These are phyloP conservation scores for Psix sp. DNA, from an alignment of 1,140 invertebrate species.

Conservation along the genomic window DNA sequence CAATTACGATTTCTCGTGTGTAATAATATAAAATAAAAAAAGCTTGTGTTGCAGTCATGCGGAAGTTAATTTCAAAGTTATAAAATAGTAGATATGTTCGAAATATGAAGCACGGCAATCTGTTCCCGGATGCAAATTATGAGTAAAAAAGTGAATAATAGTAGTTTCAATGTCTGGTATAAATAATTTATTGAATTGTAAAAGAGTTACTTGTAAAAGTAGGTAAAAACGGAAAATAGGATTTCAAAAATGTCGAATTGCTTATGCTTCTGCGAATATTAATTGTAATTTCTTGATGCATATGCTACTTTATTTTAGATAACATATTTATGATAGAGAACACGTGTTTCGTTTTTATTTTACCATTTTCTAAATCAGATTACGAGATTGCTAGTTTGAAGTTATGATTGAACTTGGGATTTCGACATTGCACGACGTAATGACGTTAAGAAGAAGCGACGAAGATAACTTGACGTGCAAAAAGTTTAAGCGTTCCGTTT, in stretches of 20 bases:
- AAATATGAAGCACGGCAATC: constrained; percentile 55
- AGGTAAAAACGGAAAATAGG: constrained; percentile 23
- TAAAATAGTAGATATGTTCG: constrained; percentile 54
- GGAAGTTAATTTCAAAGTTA: constrained; percentile 59
- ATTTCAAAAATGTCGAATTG: too few relatives aligned
- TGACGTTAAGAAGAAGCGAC: constrained; percentile 13
- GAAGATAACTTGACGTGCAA: neutral
- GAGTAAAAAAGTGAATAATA: constrained; percentile 59
- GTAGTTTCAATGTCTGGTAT: constrained; percentile 53
- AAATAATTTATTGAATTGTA: constrained; percentile 68
- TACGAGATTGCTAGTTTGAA: constrained; percentile 25
- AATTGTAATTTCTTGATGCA: too few relatives aligned
- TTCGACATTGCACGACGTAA: constrained; percentile 18
- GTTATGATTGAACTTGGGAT: constrained; percentile 33
- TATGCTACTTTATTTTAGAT: too few relatives aligned
- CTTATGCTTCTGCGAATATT: too few relatives aligned
- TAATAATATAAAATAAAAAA: constrained; percentile 40
- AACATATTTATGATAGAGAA: too few relatives aligned
- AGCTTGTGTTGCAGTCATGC: constrained; percentile 23
- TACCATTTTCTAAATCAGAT: constrained; percentile 22
- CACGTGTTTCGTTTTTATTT: constrained; percentile 18
- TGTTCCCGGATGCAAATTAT: constrained; percentile 60
- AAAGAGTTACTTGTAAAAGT: constrained; percentile 47
- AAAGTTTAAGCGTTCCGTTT: neutral
- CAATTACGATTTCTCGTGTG: constrained; percentile 46